Conservation (phyloP, 2,888 invertebrate species). For the Macrosoma leucophasiata region DNA sequence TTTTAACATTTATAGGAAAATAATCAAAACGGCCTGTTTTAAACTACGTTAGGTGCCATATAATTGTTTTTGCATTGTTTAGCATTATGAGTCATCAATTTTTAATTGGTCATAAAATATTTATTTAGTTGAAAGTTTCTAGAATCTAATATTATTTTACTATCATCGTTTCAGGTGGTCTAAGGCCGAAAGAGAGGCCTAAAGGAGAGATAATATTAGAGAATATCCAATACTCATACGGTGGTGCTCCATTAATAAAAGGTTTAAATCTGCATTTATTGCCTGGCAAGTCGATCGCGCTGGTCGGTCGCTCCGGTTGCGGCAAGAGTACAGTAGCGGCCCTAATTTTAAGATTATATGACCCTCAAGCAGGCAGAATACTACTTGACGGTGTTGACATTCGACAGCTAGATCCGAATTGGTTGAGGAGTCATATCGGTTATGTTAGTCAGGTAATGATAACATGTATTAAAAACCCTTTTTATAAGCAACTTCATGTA, state of each 20-base stretch:
- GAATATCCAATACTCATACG: slow-evolving; percentile 84
- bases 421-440: slow-evolving; percentile 91
- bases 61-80: too few relatives aligned
- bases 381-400: slow-evolving; percentile 87
- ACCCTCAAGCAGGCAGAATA: slow-evolving; percentile 83
- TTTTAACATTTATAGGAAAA: too few relatives aligned
- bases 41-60: too few relatives aligned
- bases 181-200: slow-evolving; percentile 69
- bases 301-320: slow-evolving; percentile 93
- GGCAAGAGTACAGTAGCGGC: slow-evolving; percentile 96
- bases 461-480: too few relatives aligned
- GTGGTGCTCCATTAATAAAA: slow-evolving; percentile 73
- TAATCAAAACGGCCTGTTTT: too few relatives aligned
- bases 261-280: slow-evolving; percentile 80
- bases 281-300: slow-evolving; percentile 84
- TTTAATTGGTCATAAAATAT: background rate
- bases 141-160: background rate
- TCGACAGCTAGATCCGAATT: slow-evolving; percentile 83
- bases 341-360: slow-evolving; percentile 89
- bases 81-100: too few relatives aligned
- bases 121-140: background rate
- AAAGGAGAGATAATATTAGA: slow-evolving; percentile 84
- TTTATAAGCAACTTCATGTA: too few relatives aligned
- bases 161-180: slow-evolving; percentile 72
- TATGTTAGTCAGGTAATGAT: slow-evolving; percentile 86